Percentiles rank a stretch among this genome's conserved stretches.
phyloP scores from a whole-genome alignment of 2,888 invertebrate genomes.

The Cosmorhoe ocellata region DNA sequence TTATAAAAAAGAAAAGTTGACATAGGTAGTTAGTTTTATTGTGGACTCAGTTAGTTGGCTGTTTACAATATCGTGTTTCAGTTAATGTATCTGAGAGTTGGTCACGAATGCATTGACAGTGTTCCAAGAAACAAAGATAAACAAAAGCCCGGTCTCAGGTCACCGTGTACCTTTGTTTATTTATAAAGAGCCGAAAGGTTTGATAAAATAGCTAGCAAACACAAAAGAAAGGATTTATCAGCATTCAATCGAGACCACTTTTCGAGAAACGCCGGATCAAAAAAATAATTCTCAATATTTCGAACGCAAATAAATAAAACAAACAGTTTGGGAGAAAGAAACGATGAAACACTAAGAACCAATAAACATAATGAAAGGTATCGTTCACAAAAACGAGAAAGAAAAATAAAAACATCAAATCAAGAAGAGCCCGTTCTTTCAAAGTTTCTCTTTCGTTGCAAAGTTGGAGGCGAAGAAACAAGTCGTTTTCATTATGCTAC shows the following conservation, averaged over 20 bases:
- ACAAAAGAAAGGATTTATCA: slow-evolving; percentile 17
- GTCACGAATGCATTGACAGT: slow-evolving; percentile 40
- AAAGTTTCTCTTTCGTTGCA: slow-evolving; percentile 26
- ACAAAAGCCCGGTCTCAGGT: slow-evolving; percentile 38
- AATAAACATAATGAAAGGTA: slow-evolving; percentile 36
- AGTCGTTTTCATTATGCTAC: slow-evolving; percentile 26
- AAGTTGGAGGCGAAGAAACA: slow-evolving; percentile 27
- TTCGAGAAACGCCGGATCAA: slow-evolving; percentile 10
- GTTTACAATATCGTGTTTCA: slow-evolving; percentile 50
- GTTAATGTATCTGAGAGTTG: slow-evolving; percentile 39
- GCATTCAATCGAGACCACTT: slow-evolving; percentile 17
- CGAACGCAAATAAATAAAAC: slow-evolving; percentile 22
- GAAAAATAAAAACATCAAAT: slow-evolving; percentile 35
- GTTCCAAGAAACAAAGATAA: slow-evolving; percentile 48
- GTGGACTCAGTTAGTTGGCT: slow-evolving; percentile 32
- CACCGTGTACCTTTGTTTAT: slow-evolving; percentile 41
- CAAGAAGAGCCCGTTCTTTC: slow-evolving; percentile 22
- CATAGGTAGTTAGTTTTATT: not conserved
- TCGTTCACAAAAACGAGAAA: slow-evolving; percentile 32
- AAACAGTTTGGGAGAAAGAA: slow-evolving; percentile 22
- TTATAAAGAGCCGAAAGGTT: slow-evolving; percentile 23
- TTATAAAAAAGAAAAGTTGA: slow-evolving; percentile 11
- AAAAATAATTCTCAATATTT: slow-evolving; percentile 22
- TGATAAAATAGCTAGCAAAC: slow-evolving; percentile 21
- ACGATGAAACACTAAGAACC: slow-evolving; percentile 28